A percentile compares a stretch with the other conserved stretches of the same genome.
Conservation (phyloP, 2,888 invertebrate genomes). For the Lottia scabra region DNA sequence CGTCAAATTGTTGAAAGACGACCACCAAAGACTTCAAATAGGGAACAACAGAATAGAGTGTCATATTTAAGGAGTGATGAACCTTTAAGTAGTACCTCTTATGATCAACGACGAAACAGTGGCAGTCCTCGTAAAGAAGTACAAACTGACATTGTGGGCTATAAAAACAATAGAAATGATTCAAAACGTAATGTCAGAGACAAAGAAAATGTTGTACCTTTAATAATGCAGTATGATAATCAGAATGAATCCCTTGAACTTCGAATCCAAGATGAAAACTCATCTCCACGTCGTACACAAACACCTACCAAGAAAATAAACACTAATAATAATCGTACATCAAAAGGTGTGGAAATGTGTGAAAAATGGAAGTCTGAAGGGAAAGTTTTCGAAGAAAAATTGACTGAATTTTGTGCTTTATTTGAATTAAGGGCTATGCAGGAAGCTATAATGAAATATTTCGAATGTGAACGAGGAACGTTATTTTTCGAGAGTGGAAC, state of each 20-base stretch:
- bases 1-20: background rate
- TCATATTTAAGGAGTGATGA: background rate
- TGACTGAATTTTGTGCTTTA: conserved; percentile 40
- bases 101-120: conserved; percentile 9
- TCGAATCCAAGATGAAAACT: conserved; percentile 26
- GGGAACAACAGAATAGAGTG: background rate
- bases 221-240: conserved; percentile 37
- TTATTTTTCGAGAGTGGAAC: conserved; percentile 55
- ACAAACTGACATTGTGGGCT: conserved; percentile 10
- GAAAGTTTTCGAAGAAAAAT: conserved; percentile 38
- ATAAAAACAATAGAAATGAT: conserved; percentile 17
- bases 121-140: conserved; percentile 16
- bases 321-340: conserved; percentile 9
- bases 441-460: conserved; percentile 56
- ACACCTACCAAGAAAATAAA: conserved; percentile 16
- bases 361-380: conserved; percentile 41
- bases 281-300: conserved; percentile 22
- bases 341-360: conserved; percentile 26
- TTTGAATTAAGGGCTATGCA: conserved; percentile 47
- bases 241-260: conserved; percentile 32
- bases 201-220: conserved; percentile 34
- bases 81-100: background rate
- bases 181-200: conserved; percentile 6
- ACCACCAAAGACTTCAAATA: background rate
- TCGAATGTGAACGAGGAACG: conserved; percentile 65